Base-by-base conservation (phyloP, 2,113 vertebrate species). In the Apistogramma diplotaenia region DNA sequence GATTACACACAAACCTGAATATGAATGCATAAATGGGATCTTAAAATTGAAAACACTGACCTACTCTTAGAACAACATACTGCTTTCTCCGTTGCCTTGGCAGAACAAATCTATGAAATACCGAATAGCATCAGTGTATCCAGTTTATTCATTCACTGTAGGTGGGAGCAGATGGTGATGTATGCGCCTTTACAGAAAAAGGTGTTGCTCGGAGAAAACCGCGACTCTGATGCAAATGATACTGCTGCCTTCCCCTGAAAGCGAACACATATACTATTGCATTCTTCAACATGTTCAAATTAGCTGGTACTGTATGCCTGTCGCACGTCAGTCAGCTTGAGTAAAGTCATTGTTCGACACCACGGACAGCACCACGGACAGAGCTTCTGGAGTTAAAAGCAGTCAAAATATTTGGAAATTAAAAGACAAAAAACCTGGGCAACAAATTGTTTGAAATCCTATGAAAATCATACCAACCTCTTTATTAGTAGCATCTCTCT, bases 111-210 rank as follows among this genome's bases (percentile, higher is more conserved):
- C 54, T 57, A 33, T 65, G 37, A 82, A 76, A 53, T 21, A 78
- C 31, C 62, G 13, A 55, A 72, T 1, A 1, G 35, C 43, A 71
- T 27, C 40, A 31, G 35, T 49, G 23, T 37, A 31, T 59, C 43
- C 46, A 18, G 10, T 31, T 54, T 70, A 43, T 73, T 83, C 27
- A 51, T 51, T 56, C 13, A 74, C 4, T 40, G 73, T 77, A 67
- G 61, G 46, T 53, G 56, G 49, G n/a, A 72, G 78, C 78, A 88
- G 51, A 78, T 74, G 56, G 49, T 62, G 72, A 72, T 82, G 5
- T 46, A 65, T 72, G 59, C 37, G 58, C n/a, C 21, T 58, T 40
- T 29, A 87, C 49, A 77, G 37, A 56, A 86, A 72, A 58, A 76
- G 54, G 59, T 73, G 59, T 55, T 74, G 76, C 55, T 79, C 54